phyloP scores from a whole-genome alignment of 2,113 vertebrate genomes.

The Sciurus niger region DNA sequence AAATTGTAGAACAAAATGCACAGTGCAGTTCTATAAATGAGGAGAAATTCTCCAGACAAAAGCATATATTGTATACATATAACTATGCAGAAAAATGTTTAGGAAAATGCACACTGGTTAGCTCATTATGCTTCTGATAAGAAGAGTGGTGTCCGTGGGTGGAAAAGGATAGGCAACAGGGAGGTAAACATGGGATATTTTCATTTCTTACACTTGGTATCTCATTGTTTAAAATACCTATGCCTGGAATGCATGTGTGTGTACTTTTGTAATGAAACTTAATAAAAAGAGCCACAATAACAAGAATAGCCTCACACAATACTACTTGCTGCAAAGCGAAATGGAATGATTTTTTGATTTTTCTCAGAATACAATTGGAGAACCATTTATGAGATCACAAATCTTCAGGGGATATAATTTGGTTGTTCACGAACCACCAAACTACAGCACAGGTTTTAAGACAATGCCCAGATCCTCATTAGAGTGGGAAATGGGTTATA shows the following conservation, averaged over 20 bases:
- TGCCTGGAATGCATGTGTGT: not conserved
- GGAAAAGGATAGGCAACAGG: too few relatives aligned
- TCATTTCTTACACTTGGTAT: not conserved
- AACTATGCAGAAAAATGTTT: not conserved
- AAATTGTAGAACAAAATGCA: not conserved
- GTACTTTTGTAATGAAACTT: slow-evolving; percentile 5
- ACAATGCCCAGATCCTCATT: slow-evolving; percentile 48
- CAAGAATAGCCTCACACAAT: not conserved
- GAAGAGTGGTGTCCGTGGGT: not conserved
- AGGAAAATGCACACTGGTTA: not conserved
- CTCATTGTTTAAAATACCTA: slow-evolving; percentile 35
- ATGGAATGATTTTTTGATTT: not conserved
- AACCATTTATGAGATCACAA: slow-evolving; percentile 54
- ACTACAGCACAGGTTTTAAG: not conserved
- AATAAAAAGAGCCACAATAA: not conserved
- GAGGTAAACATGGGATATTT: not conserved
- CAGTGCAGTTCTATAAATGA: not conserved
- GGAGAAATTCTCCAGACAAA: not conserved
- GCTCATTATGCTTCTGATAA: not conserved
- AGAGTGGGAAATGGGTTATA: not conserved
- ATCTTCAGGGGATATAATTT: not conserved
- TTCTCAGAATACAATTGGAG: slow-evolving; percentile 59
- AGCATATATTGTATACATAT: not conserved
- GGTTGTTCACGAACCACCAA: not conserved
- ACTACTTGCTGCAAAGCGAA: not conserved